These are phyloP conservation scores for Micrasema longulum DNA, from an alignment of 1,140 invertebrate species.

Conservation along the genomic window DNA sequence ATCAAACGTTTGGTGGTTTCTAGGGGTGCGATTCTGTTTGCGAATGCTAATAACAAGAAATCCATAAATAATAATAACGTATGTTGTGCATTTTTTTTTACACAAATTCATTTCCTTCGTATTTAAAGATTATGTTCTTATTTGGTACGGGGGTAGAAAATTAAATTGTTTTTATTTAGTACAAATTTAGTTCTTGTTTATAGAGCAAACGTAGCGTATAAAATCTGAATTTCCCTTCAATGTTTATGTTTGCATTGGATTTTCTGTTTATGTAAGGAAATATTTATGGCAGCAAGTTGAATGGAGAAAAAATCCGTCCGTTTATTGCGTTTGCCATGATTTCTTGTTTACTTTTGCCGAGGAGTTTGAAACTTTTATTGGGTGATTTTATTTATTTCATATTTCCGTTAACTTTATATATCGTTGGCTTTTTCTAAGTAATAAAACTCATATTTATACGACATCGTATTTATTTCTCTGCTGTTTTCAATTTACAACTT, in stretches of 20 bases:
- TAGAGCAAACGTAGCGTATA: constrained; percentile 14
- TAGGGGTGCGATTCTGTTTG: too few relatives aligned
- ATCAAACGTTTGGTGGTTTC: too few relatives aligned
- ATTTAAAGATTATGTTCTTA: neutral
- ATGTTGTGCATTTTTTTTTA: too few relatives aligned
- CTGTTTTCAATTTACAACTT: too few relatives aligned
- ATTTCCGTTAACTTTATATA: constrained; percentile 12
- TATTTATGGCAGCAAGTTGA: neutral
- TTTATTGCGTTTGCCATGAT: constrained; percentile 23
- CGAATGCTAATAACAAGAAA: too few relatives aligned
- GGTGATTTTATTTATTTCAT: constrained; percentile 23
- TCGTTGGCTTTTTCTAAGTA: neutral
- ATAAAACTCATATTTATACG: constrained; percentile 10
- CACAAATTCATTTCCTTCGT: too few relatives aligned
- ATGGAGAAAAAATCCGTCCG: constrained; percentile 14
- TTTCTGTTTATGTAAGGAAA: constrained; percentile 22
- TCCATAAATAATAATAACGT: too few relatives aligned
- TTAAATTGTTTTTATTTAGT: constrained; percentile 16
- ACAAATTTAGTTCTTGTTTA: constrained; percentile 15
- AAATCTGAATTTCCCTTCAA: constrained; percentile 22
- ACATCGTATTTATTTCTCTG: neutral
- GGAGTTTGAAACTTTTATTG: constrained; percentile 5
- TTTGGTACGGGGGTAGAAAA: neutral
- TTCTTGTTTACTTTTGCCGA: neutral
- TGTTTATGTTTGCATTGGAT: constrained; percentile 17